Base-by-base conservation (phyloP, 2,888 invertebrate genomes). In the Flexamia atlantica region DNA sequence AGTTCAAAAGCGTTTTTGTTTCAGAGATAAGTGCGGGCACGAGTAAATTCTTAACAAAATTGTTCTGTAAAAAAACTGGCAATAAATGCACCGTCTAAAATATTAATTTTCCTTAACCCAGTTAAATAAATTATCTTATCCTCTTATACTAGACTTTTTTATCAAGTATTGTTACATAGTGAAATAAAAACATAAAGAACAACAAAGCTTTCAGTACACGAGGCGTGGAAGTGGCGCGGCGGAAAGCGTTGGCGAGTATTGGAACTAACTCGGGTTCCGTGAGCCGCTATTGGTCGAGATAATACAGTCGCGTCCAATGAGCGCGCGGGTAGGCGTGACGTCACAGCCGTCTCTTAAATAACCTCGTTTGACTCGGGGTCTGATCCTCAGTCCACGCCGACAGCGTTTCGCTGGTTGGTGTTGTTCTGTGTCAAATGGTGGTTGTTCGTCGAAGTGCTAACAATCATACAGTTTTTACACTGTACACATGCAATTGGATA, bases 401-500 rank as follows among this genome's bases (percentile, higher is more conserved):
- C 76, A 84, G 84, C 76, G 57, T 57, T 32, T 25, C 74, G 79
- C 82, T 84, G 76, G 82, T 84, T 60, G 74, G 74, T 72, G 79
- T 53, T 25, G 36, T 30, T 28, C 28, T 53, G 57, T 76, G 32
- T 84, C 85, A 85, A 86, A 87, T 87, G 87, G 86, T 87, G 83
- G 86, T 87, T 84, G 84, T 86, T 84, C 85, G 87, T 84, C 86
- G 87, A 82, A 86, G 85, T 83, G 86, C 85, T 74, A 86, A 86
- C 81, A 85, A 86, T 82, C 87, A 87, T 85, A 87, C 86, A 82
- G 85, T 87, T 85, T 87, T 87, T 85, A 86, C 86, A 84, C 87
- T 87, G 85, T 87, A 87, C 87, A 86, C 86, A 82, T 86, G 83
- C 85, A 86, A 86, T 84, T 87, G 87, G 87, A 87, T 87, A 87